phyloP scores from a whole-genome alignment of 2,888 invertebrate genomes.

The Tinea trinotella region DNA sequence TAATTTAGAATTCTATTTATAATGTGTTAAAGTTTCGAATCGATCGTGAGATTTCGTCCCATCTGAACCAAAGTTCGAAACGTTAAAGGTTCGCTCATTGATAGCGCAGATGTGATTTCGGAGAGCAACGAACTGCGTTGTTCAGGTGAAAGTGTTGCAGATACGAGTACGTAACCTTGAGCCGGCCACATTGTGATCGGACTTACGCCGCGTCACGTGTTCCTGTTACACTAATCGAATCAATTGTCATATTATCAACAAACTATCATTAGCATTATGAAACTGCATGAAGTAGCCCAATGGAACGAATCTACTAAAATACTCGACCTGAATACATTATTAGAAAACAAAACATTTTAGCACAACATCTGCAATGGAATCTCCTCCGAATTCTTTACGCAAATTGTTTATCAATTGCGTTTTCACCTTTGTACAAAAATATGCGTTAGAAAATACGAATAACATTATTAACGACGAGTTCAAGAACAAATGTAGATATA shows the following conservation, averaged over 20 bases:
- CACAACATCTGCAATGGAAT: not conserved
- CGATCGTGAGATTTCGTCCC: slow-evolving; percentile 24
- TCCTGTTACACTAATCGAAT: not conserved
- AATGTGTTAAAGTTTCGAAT: not conserved
- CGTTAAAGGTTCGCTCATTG: slow-evolving; percentile 31
- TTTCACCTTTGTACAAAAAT: not conserved
- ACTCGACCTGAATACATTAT: slow-evolving; percentile 6
- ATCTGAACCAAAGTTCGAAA: slow-evolving; percentile 28
- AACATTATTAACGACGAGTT: not conserved
- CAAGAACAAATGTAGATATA: not conserved
- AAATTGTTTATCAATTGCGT: not conserved
- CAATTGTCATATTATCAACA: not conserved
- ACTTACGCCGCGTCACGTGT: not conserved
- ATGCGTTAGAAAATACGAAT: not conserved
- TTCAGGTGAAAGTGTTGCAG: slow-evolving; percentile 60
- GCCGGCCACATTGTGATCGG: slow-evolving; percentile 27
- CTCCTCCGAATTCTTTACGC: slow-evolving; percentile 8
- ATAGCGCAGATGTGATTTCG: slow-evolving; percentile 50
- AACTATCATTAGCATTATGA: not conserved
- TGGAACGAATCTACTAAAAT: not conserved
- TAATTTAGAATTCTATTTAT: slow-evolving; percentile 14
- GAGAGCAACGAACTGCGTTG: slow-evolving; percentile 64
- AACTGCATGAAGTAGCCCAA: not conserved
- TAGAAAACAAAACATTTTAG: slow-evolving; percentile 1
- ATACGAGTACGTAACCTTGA: slow-evolving; percentile 61